A percentile compares a stretch with the other conserved stretches of the same genome.
Evolutionary conservation across 2,113 vertebrate species (phyloP).

Genomic region (Aplodontia rufa): DNA sequence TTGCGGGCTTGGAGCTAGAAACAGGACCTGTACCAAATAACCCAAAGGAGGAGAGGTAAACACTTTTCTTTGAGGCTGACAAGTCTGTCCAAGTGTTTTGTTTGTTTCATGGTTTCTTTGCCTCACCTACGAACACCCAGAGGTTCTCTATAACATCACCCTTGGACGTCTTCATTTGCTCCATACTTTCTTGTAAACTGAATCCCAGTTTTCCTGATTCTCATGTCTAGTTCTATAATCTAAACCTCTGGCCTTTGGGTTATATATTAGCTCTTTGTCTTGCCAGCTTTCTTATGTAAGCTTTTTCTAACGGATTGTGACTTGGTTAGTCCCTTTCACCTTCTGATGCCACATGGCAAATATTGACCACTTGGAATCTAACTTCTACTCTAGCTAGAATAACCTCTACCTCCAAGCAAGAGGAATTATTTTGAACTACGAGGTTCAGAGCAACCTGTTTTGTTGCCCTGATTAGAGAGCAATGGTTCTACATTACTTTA

Average conservation of each 20-base stretch:
- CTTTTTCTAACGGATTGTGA: slow-evolving; percentile 26
- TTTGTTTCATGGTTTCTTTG: neutral
- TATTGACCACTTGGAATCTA: neutral
- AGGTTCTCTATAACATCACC: neutral
- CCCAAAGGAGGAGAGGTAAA: neutral
- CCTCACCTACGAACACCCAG: neutral
- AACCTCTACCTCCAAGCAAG: neutral
- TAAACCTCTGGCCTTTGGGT: neutral
- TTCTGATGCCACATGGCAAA: neutral
- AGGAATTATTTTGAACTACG: slow-evolving; percentile 31
- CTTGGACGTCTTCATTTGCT: neutral
- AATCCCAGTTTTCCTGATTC: slow-evolving; percentile 1
- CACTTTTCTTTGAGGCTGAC: neutral
- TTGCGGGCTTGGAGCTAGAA: neutral
- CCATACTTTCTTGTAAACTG: neutral
- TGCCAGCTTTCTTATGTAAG: slow-evolving; percentile 30
- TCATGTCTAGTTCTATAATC: neutral
- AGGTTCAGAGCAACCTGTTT: slow-evolving; percentile 32
- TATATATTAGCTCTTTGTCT: slow-evolving; percentile 25
- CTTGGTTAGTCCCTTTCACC: neutral
- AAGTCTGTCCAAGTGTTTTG: neutral
- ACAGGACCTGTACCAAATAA: neutral
- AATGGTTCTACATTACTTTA: neutral
- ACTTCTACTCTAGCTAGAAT: slow-evolving; percentile 7
- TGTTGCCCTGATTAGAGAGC: slow-evolving; percentile 37